These are phyloP conservation scores for Plecotus auritus DNA, from an alignment of 2,113 vertebrate genomes.

Conservation along the genomic window DNA sequence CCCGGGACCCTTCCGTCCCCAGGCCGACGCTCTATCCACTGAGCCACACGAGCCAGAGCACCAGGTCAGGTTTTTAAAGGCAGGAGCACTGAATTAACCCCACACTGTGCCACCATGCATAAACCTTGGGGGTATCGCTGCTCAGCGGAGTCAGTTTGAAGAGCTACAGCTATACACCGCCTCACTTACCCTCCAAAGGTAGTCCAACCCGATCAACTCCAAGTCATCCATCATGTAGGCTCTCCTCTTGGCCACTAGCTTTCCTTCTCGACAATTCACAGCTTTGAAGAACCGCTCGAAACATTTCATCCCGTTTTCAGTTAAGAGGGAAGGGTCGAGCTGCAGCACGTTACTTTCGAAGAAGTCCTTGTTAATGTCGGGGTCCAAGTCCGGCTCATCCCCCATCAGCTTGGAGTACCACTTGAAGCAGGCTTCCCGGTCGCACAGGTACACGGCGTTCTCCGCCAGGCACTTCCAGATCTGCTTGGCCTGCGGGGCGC, in stretches of 20 bases:
- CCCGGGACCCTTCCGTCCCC: too few species aligned
- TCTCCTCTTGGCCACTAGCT: slow-evolving; percentile 96
- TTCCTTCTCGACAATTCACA: slow-evolving; percentile 99
- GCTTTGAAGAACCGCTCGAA: slow-evolving; percentile 99
- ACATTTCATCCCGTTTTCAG: slow-evolving; percentile 99
- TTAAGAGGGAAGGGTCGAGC: slow-evolving; percentile 97
- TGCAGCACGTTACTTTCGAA: slow-evolving; percentile 99
- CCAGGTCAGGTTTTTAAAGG: background rate
- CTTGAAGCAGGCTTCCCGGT: slow-evolving; percentile 99
- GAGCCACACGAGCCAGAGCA: too few species aligned
- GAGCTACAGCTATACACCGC: background rate
- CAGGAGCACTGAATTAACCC: background rate
- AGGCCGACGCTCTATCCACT: too few species aligned
- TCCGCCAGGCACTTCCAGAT: slow-evolving; percentile 99
- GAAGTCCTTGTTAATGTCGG: slow-evolving; percentile 99
- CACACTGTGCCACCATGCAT: background rate
- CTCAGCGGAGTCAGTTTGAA: background rate
- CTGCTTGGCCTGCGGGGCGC: slow-evolving; percentile 98
- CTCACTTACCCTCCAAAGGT: slow-evolving; percentile 97
- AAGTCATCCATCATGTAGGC: slow-evolving; percentile 99
- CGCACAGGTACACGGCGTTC: slow-evolving; percentile 98
- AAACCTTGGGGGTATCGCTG: background rate
- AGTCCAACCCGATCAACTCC: slow-evolving; percentile 98
- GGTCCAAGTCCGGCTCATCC: slow-evolving; percentile 98
- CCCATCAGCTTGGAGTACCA: slow-evolving; percentile 99